Conservation (phyloP, 1,140 invertebrate genomes). For the Magallana angulata region DNA sequence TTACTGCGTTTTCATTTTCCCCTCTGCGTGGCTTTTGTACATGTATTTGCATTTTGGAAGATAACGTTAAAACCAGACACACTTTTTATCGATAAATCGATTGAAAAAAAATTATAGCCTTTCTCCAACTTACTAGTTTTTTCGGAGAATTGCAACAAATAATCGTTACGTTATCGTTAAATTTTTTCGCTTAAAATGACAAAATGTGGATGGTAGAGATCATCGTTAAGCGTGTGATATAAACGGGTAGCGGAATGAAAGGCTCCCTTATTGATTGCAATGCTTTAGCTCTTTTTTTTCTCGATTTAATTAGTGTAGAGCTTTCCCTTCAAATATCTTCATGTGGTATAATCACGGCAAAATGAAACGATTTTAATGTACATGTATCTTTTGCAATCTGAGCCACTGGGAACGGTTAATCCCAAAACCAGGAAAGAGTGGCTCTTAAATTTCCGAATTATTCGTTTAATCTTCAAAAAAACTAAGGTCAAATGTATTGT, state of each 20-base stretch:
- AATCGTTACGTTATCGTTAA: background rate
- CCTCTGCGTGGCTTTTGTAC: background rate
- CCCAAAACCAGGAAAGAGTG: no score
- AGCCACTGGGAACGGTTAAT: background rate
- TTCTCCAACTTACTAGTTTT: background rate
- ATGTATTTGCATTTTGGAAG: background rate
- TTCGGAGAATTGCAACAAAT: background rate
- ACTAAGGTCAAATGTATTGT: no score
- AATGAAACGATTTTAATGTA: background rate
- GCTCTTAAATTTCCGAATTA: no score
- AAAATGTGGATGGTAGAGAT: background rate
- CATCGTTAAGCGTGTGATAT: background rate
- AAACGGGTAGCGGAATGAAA: background rate
- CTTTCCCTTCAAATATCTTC: background rate
- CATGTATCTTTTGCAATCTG: background rate
- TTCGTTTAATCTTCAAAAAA: no score
- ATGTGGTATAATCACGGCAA: background rate
- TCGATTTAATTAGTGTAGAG: slow-evolving; percentile 29
- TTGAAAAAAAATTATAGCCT: background rate
- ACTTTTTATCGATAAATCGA: background rate
- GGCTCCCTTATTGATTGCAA: background rate
- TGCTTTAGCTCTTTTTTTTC: background rate
- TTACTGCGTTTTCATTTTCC: background rate
- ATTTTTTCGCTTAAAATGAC: background rate
- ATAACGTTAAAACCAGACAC: background rate